These are phyloP conservation scores for Xestia c-nigrum DNA, from an alignment of 2,888 invertebrate species.

Conservation along the genomic window DNA sequence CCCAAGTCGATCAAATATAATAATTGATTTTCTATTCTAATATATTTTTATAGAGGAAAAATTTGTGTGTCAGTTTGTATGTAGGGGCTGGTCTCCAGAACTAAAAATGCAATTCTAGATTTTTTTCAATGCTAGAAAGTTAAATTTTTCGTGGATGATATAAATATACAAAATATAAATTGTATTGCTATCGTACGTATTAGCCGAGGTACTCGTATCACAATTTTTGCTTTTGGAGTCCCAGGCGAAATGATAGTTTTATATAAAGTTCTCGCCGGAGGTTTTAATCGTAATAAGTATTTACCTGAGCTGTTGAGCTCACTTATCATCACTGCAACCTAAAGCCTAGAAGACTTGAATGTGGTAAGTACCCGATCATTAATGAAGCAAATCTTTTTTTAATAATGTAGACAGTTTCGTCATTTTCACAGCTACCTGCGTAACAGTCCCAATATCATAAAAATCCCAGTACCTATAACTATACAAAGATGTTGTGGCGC, in stretches of 20 bases:
- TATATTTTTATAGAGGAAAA: too few relatives aligned
- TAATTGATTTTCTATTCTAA: conserved; percentile 21
- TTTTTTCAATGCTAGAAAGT: too few relatives aligned
- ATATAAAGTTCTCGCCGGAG: background rate
- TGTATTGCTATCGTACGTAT: too few relatives aligned
- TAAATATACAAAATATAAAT: too few relatives aligned
- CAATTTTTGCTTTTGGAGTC: too few relatives aligned
- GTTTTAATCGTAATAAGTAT: conserved; percentile 13
- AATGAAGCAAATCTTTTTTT: background rate
- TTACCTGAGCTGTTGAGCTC: background rate
- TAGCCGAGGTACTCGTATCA: too few relatives aligned
- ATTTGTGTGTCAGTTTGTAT: too few relatives aligned
- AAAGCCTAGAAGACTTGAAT: background rate
- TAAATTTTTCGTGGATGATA: too few relatives aligned
- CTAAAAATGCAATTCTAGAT: too few relatives aligned
- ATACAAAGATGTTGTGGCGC: background rate
- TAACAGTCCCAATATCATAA: background rate
- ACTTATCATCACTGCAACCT: background rate
- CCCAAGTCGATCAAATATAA: conserved; percentile 24
- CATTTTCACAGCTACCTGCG: background rate
- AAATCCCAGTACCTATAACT: background rate
- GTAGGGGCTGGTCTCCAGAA: too few relatives aligned
- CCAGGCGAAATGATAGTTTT: background rate
- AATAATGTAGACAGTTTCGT: too few relatives aligned
- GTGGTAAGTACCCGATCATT: background rate